Evolutionary conservation across 2,113 vertebrate species (phyloP).

Genomic region (Lepidothrix coronata): DNA sequence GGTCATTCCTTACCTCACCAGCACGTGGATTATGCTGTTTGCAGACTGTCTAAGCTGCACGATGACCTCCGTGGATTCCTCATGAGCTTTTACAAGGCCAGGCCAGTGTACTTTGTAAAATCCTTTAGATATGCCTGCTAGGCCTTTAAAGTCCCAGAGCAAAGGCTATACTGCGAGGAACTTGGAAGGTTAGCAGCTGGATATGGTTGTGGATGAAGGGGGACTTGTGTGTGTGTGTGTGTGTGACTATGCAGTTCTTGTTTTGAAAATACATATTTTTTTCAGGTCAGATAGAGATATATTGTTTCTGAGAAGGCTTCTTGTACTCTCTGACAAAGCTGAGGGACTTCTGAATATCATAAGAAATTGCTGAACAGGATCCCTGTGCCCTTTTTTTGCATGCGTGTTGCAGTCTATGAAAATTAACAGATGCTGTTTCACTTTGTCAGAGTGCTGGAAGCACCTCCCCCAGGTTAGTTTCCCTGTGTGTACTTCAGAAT

Average conservation of each 20-base stretch:
- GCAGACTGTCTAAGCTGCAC: constrained; percentile 45
- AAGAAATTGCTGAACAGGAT: not conserved
- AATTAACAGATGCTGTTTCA: constrained; percentile 34
- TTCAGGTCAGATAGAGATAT: not conserved
- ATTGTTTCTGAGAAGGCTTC: not conserved
- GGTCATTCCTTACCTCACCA: constrained; percentile 36
- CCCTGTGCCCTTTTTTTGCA: not conserved
- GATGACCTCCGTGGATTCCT: constrained; percentile 54
- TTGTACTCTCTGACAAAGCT: not conserved
- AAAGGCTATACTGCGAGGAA: not conserved
- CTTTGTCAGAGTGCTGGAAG: constrained; percentile 23
- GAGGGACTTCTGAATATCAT: not conserved
- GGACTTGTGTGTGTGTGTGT: not conserved
- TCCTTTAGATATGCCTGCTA: constrained; percentile 57
- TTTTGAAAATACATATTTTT: not conserved
- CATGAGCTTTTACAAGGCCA: constrained; percentile 48
- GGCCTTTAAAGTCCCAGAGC: constrained; percentile 45
- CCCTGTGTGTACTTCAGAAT: not conserved
- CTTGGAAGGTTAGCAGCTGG: constrained; percentile 12
- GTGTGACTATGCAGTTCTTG: not conserved
- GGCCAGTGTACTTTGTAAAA: constrained; percentile 52
- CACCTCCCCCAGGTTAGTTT: constrained; percentile 52
- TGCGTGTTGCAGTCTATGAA: not conserved
- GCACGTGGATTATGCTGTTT: constrained; percentile 47
- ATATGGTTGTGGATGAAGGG: not conserved